phyloP scores from a whole-genome alignment of 2,888 invertebrate species.

The Euplagia quadripunctaria region DNA sequence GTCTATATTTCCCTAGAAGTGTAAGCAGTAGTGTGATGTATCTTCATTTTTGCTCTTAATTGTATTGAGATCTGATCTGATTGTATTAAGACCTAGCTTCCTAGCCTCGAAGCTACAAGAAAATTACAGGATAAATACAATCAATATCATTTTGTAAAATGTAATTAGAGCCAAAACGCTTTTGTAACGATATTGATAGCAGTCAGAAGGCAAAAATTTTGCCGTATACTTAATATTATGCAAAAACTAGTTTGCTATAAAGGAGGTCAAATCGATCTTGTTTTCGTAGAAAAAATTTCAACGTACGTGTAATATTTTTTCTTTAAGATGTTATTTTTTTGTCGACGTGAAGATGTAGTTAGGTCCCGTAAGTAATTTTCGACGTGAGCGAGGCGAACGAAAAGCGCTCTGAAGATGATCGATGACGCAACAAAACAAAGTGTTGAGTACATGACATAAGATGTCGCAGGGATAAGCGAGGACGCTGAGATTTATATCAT shows the following conservation, averaged over 20 bases:
- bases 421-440: conserved; percentile 75
- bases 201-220: neutral
- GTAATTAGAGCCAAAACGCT: neutral
- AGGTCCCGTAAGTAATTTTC: conserved; percentile 81
- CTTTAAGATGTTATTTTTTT: conserved; percentile 56
- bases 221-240: conserved; percentile 31
- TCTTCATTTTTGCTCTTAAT: no score
- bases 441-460: conserved; percentile 37
- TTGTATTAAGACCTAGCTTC: neutral
- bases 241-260: conserved; percentile 48
- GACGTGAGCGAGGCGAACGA: conserved; percentile 64
- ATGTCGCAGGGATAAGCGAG: conserved; percentile 33
- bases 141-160: neutral
- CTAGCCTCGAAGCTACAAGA: neutral
- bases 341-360: conserved; percentile 62
- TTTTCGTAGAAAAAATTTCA: conserved; percentile 35
- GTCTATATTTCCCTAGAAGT: neutral
- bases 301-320: conserved; percentile 44
- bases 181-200: neutral
- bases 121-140: neutral
- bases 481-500: neutral
- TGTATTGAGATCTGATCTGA: neutral
- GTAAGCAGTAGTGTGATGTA: neutral
- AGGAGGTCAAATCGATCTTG: conserved; percentile 47
- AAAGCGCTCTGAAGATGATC: conserved; percentile 76